Conservation (phyloP, 2,113 vertebrate genomes). For the Poicephalus gulielmi region DNA sequence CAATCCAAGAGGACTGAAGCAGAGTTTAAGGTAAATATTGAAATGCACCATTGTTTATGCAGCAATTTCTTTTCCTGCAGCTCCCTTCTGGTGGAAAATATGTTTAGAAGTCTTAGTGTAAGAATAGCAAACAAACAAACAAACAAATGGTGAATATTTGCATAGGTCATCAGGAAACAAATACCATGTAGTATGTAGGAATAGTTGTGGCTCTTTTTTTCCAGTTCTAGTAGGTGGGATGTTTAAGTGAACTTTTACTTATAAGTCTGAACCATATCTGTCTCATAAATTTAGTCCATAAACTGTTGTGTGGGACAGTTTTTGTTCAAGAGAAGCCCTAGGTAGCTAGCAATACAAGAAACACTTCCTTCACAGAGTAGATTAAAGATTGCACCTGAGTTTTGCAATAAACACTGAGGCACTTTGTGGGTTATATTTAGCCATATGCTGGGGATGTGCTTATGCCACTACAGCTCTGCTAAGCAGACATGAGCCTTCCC, state of each 20-base stretch:
- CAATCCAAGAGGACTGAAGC: not conserved
- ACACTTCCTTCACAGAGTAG: not conserved
- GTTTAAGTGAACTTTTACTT: not conserved
- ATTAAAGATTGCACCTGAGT: not conserved
- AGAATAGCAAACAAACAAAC: not conserved
- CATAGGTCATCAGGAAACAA: not conserved
- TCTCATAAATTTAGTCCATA: not conserved
- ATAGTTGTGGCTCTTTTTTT: not conserved
- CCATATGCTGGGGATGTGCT: accelerated
- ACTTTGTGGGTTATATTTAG: not conserved
- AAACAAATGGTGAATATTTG: not conserved
- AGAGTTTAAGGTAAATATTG: not conserved
- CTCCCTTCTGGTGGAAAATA: not conserved
- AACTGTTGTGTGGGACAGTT: not conserved
- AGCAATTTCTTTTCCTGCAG: not conserved
- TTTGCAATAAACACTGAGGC: not conserved
- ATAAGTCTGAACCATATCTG: not conserved
- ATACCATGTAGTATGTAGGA: not conserved
- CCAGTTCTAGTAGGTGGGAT: not conserved
- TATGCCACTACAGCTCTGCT: accelerated
- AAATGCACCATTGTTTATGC: not conserved
- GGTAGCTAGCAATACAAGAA: not conserved
- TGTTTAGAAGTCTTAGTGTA: not conserved
- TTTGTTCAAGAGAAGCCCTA: not conserved
- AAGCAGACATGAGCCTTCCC: not conserved